Conservation (phyloP, 2,888 invertebrate genomes). For the Plebejus melissa region DNA sequence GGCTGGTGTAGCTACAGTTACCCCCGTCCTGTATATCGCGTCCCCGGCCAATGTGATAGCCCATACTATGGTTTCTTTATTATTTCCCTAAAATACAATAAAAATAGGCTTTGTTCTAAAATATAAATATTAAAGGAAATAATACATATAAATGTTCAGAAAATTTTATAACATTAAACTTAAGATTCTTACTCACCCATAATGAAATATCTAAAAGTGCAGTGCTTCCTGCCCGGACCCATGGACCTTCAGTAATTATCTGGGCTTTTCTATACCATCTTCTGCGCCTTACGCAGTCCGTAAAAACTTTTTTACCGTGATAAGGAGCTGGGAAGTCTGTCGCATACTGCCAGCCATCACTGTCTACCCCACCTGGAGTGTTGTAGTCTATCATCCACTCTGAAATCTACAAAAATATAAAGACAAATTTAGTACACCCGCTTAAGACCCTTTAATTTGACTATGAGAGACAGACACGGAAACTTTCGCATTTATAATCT, state of each 20-base stretch:
- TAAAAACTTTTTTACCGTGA: slow-evolving; percentile 90
- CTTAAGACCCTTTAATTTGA: too few species aligned
- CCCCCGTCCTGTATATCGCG: slow-evolving; percentile 89
- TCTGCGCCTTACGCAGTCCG: slow-evolving; percentile 91
- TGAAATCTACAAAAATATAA: slow-evolving; percentile 75
- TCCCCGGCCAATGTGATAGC: slow-evolving; percentile 92
- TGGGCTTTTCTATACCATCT: slow-evolving; percentile 92
- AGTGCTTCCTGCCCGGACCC: slow-evolving; percentile 92
- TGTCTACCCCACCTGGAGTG: slow-evolving; percentile 92
- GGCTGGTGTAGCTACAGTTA: slow-evolving; percentile 84
- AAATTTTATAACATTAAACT: not conserved
- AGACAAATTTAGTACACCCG: not conserved
- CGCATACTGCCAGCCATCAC: slow-evolving; percentile 97
- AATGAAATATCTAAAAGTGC: slow-evolving; percentile 89
- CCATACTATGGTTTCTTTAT: slow-evolving; percentile 83
- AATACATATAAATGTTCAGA: not conserved
- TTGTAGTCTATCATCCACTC: slow-evolving; percentile 97
- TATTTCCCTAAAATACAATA: slow-evolving; percentile 47
- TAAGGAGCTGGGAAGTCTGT: slow-evolving; percentile 93
- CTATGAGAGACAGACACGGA: too few species aligned
- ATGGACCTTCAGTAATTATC: slow-evolving; percentile 90
- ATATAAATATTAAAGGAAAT: too few species aligned
- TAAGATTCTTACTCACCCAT: slow-evolving; percentile 70
- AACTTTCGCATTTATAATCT: too few species aligned
- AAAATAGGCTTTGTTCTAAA: not conserved